Evolutionary conservation across 2,113 vertebrate genomes (phyloP), one percentile per base, ranked within the genome.

Genomic region (Chionomys nivalis): DNA sequence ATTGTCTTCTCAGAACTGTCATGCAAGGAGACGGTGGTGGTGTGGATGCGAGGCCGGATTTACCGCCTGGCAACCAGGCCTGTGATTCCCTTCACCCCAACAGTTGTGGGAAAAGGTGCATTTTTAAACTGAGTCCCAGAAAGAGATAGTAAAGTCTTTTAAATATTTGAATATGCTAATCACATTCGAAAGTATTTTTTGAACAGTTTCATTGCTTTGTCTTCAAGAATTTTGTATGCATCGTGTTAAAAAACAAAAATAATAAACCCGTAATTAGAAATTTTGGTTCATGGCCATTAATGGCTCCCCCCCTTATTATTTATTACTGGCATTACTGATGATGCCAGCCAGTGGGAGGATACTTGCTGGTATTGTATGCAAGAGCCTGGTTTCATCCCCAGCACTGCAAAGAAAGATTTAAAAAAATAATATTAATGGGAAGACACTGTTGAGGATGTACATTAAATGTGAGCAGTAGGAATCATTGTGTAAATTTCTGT

Each of bases 41-140:
- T 0, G 0, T 61, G 70, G 76, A 0, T 44, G 19, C 4, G 0
- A 0, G 33, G 28, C 70, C 42, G 12, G 44, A 13, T 65, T 70
- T 49, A 33, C 39, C 1, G 1, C 75, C 49, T 61, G 39, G 89
- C 76, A 33, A 52, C 31, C 16, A 1, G 1, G 21, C 23, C 58
- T 65, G 28, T 76, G 63, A 68, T 87, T 83, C 6, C 16, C 14
- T 86, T 87, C 78, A 21, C 75, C 12, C 52, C 9, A 14, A 47
- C 72, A 47, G 42, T n/a, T 23, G 23, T 5, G 28, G 31, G 11
- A 44, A 16, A 63, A 31, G n/a, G 13, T 76, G 39, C 14, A 16
- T 39, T 36, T 93, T 70, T 81, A 86, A 24, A 86, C 36, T 31
- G 70, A 39, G 10, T 52, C 47, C 24, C 72, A 82, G 47, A 91